phyloP scores from a whole-genome alignment of 2,113 vertebrate genomes.

The Bubo blakistoni region DNA sequence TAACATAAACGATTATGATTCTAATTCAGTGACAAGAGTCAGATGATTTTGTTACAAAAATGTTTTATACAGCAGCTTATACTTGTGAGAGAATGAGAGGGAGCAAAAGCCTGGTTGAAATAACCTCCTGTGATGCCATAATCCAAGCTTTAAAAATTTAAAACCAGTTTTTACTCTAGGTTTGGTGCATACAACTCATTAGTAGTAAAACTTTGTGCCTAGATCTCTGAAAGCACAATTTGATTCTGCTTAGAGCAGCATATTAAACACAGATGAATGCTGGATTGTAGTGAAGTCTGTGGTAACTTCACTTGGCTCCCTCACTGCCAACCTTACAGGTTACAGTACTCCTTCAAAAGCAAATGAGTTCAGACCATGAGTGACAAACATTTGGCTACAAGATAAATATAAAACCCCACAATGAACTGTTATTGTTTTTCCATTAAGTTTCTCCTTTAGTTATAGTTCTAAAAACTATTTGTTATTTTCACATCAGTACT shows the following conservation, averaged over 20 bases:
- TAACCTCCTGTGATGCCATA: not conserved
- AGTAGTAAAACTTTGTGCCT: not conserved
- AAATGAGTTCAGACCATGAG: not conserved
- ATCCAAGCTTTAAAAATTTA: not conserved
- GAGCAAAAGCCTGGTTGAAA: not conserved
- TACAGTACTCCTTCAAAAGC: not conserved
- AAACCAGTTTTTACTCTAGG: not conserved
- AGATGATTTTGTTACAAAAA: not conserved
- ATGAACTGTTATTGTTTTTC: not conserved
- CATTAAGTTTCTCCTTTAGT: not conserved
- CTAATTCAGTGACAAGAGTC: not conserved
- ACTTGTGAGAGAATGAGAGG: not conserved
- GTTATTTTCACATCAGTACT: not conserved
- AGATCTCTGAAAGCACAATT: not conserved
- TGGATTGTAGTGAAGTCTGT: not conserved
- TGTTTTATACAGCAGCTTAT: not conserved
- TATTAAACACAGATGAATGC: not conserved
- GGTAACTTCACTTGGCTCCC: not conserved
- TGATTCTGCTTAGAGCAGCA: not conserved
- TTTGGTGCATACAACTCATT: not conserved
- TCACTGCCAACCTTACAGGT: not conserved
- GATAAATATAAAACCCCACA: not conserved
- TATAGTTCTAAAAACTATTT: not conserved
- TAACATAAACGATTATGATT: not conserved
- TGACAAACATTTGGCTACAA: not conserved